A percentile compares a stretch with the other conserved stretches of the same genome.
Conservation (phyloP, 1,140 invertebrate genomes). For the Lasaia peninsularis region DNA sequence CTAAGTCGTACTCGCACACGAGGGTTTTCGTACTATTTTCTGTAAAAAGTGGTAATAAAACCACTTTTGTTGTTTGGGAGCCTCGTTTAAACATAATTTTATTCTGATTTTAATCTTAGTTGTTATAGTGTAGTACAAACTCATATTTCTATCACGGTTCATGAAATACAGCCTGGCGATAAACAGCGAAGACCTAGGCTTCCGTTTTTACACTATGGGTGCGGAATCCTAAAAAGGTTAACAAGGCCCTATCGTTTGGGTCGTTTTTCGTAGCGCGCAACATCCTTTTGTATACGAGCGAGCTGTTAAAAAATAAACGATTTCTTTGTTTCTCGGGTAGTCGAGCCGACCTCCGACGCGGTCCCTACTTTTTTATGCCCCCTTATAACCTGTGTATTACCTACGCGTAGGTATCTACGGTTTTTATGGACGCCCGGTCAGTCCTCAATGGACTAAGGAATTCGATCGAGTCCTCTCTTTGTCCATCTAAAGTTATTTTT, state of each 20-base stretch:
- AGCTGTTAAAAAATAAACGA: constrained; percentile 78
- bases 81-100: no score
- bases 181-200: no score
- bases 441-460: constrained; percentile 76
- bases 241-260: constrained; percentile 72
- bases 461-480: constrained; percentile 70
- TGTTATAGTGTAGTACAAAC: no score
- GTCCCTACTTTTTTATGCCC: constrained; percentile 74
- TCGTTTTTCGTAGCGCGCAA: constrained; percentile 70
- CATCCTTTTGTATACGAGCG: constrained; percentile 72
- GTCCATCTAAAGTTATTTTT: constrained; percentile 53
- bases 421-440: constrained; percentile 73
- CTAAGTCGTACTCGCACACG: no score
- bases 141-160: no score
- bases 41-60: no score
- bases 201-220: no score
- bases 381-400: constrained; percentile 75
- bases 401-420: constrained; percentile 76
- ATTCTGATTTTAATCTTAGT: no score
- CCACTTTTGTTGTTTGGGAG: no score
- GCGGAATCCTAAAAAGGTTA: no score
- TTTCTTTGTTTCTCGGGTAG: constrained; percentile 76
- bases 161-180: no score
- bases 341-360: constrained; percentile 72
- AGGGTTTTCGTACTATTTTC: no score